Evolutionary conservation across 2,888 invertebrate species (phyloP), one percentile per base, ranked within the genome.

Genomic region (Meta bourneti): DNA sequence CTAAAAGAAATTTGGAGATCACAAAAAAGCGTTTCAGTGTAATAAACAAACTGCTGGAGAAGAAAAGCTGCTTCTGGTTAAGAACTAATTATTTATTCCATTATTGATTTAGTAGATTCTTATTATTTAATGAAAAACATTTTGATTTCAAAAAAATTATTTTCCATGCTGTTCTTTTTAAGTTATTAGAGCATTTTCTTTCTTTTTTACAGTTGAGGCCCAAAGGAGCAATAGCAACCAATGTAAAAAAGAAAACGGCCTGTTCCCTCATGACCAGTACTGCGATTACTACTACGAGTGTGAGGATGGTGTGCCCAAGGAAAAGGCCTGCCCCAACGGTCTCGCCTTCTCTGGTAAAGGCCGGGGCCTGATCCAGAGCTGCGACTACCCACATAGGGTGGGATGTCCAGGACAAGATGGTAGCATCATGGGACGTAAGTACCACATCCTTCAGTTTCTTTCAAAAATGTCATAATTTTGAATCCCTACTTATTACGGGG

Each of bases 281-380:
- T 98, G 98, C 94, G 97, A 97, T 95, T 96, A 96, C 90, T 97
- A 97, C 94, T 98, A 98, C 97, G 98, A 98, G 95, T 98, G 98
- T 94, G 97, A 89, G 70, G 97, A 96, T 94, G 97, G 97, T 0
- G 97, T 97, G 94, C 96, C 97, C 0, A 96, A 97, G 93, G 96
- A 98, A 92, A 98, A 97, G 95, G 98, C 98, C 95, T 98, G 98
- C 94, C 98, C 98, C 85, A 98, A 98, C 94, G 98, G 98, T 0
- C 95, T 98, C 93, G 98, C 98, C 77, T 98, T 97, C 95, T 97
- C 98, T 20, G 98, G 98, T 6, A 97, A 98, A 95, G 97, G 98
- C 94, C 49, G 93, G 51, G 94, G 94, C 7, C 87, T 94, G 34
- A 86, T 93, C 34, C 48, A 84, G n/a, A 93, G 93, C 75, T 94